phyloP scores from a whole-genome alignment of 1,140 invertebrate species.

The Nilaparvata lugens region DNA sequence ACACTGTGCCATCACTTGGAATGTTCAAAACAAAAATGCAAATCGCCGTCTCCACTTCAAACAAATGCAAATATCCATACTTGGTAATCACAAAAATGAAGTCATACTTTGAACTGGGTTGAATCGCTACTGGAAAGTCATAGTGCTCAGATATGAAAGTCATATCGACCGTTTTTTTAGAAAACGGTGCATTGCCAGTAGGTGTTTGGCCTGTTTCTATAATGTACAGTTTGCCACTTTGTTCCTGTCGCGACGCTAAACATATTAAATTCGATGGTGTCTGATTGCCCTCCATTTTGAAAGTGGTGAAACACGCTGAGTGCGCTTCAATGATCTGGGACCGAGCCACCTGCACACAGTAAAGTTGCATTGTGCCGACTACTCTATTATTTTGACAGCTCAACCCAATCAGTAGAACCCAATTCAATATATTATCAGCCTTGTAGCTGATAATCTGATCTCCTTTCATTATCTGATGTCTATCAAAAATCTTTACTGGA shows the following conservation, averaged over 20 bases:
- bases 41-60: conserved; percentile 96
- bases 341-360: conserved; percentile 60
- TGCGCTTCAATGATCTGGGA: conserved; percentile 66
- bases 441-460: conserved; percentile 9
- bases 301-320: conserved; percentile 75
- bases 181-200: conserved; percentile 87
- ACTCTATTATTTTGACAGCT: conserved; percentile 46
- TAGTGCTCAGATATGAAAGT: conserved; percentile 95
- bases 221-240: conserved; percentile 93
- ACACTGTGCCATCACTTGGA: conserved; percentile 90
- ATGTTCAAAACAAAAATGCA: conserved; percentile 99
- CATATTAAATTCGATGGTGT: conserved; percentile 92
- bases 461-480: neutral
- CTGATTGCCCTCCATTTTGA: conserved; percentile 93
- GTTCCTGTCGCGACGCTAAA: conserved; percentile 85
- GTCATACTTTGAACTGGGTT: conserved; percentile 90
- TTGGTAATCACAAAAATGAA: conserved; percentile 98
- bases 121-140: conserved; percentile 99
- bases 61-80: conserved; percentile 98
- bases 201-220: conserved; percentile 97
- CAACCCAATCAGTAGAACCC: conserved; percentile 6
- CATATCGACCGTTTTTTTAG: conserved; percentile 96
- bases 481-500: conserved; percentile 6
- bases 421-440: neutral
- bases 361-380: conserved; percentile 64